Conservation (phyloP, 2,888 invertebrate species). For the Rhagonycha lutea region DNA sequence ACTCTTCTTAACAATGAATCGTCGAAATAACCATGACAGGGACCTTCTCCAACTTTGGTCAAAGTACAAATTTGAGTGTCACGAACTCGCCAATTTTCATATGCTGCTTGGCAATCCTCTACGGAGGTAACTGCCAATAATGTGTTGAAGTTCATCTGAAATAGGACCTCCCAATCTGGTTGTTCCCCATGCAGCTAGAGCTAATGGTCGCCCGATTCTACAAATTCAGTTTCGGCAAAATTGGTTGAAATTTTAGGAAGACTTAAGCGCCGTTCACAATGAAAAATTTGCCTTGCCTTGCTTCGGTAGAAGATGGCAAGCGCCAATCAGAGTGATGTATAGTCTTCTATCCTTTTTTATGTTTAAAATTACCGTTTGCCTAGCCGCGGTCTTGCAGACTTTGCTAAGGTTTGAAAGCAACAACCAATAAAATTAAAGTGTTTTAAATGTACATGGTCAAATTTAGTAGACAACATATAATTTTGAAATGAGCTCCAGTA, state of each 20-base stretch:
- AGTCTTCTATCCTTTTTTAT: too few relatives aligned
- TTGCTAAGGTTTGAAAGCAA: too few relatives aligned
- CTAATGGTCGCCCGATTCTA: constrained; percentile 44
- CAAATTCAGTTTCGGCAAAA: constrained; percentile 37
- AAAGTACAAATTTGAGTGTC: constrained; percentile 1
- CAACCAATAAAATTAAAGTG: too few relatives aligned
- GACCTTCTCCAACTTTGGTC: constrained; percentile 60
- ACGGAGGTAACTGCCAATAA: constrained; percentile 60
- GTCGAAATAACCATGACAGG: constrained; percentile 60
- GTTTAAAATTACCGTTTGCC: too few relatives aligned
- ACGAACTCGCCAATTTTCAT: background rate
- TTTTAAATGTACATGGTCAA: too few relatives aligned
- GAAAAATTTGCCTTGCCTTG: too few relatives aligned
- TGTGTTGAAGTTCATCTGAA: constrained; percentile 61
- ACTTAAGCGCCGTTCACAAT: too few relatives aligned
- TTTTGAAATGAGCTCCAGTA: too few relatives aligned
- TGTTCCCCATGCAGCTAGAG: constrained; percentile 49
- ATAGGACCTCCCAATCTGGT: constrained; percentile 59
- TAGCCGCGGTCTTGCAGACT: too few relatives aligned
- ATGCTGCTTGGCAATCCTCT: background rate
- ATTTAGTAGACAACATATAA: too few relatives aligned
- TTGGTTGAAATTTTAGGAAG: background rate
- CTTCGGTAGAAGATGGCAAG: too few relatives aligned
- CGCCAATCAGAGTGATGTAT: too few relatives aligned
- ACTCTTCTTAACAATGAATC: constrained; percentile 55